Evolutionary conservation across 2,888 invertebrate species (phyloP), one percentile per base, ranked within the genome.

Genomic region (Empis stercorea): DNA sequence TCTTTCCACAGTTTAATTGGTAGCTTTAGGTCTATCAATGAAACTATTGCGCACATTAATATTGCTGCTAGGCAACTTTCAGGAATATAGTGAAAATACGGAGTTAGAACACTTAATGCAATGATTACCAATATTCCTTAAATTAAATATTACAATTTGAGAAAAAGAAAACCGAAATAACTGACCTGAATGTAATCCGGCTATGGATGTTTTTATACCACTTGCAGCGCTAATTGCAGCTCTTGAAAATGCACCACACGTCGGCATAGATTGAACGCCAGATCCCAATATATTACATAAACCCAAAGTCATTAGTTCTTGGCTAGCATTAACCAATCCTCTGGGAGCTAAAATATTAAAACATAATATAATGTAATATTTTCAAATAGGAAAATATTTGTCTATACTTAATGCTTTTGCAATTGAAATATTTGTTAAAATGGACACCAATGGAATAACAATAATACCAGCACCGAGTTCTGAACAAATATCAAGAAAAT

Each of bases 381-480:
- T 14, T 27, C 30, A 14, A 5, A n/a, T n/a, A 34, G 2, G 7
- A 34, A 13, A 34, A 13, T n/a, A n/a, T 34, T 4, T 13, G 4
- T n/a, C 10, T 34, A n/a, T 70, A 93, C 94, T 79, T 68, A 93
- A 87, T 11, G 87, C 82, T 72, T 94, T 95, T 30, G 92, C 93
- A 55, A 96, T 95, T 13, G 95, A 93, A 53, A 94, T 87, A 61
- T 93, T 91, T 39, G 93, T 92, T 47, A 95, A 71, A 52, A 94
- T 81, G 51, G 89, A 86, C 50, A 94, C 81, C 17, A 94, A 61
- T 13, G 95, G 92, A 57, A 92, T 72, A 51, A 95, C 79, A 50
- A 85, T 61, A 45, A 93, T 76, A 15, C 88, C 88, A 43, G 81
- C 71, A 45, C 88, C 86, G 44, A 94, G 74, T 58, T 79, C 75